These are phyloP conservation scores for Anser cygnoides DNA, from an alignment of 2,113 vertebrate genomes.

Conservation along the genomic window DNA sequence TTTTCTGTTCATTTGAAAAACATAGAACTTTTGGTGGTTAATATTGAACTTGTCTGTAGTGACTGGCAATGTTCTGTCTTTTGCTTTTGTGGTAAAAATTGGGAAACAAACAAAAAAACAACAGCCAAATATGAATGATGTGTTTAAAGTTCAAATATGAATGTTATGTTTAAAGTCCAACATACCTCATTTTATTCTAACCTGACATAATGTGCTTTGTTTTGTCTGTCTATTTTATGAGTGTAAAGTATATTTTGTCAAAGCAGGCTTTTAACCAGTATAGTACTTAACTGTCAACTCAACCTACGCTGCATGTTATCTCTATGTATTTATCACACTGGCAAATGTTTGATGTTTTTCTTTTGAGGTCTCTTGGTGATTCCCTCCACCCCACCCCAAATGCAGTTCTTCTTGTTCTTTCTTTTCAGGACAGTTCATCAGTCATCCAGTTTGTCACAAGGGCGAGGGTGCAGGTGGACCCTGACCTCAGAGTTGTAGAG, in stretches of 20 bases:
- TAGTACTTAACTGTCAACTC: not conserved
- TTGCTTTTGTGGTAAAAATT: not conserved
- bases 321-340: not conserved
- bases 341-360: not conserved
- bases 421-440: slow-evolving; percentile 90
- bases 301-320: not conserved
- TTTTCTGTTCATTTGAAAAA: slow-evolving; percentile 18
- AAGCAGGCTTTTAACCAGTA: not conserved
- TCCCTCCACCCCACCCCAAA: not conserved
- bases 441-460: slow-evolving; percentile 95
- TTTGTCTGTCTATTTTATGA: not conserved
- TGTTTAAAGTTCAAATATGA: not conserved
- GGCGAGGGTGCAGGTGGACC: slow-evolving; percentile 82
- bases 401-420: not conserved
- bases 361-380: not conserved
- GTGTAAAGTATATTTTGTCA: not conserved
- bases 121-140: not conserved
- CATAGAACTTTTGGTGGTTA: not conserved
- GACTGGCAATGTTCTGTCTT: not conserved
- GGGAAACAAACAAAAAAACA: not conserved
- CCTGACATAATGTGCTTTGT: not conserved
- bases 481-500: slow-evolving; percentile 82
- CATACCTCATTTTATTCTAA: not conserved
- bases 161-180: not conserved
- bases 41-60: not conserved